Percentiles rank a stretch among this genome's conserved stretches.
Evolutionary conservation across 2,797 vertebrate species (phyloP).

Genomic region (Myotis planiceps): DNA sequence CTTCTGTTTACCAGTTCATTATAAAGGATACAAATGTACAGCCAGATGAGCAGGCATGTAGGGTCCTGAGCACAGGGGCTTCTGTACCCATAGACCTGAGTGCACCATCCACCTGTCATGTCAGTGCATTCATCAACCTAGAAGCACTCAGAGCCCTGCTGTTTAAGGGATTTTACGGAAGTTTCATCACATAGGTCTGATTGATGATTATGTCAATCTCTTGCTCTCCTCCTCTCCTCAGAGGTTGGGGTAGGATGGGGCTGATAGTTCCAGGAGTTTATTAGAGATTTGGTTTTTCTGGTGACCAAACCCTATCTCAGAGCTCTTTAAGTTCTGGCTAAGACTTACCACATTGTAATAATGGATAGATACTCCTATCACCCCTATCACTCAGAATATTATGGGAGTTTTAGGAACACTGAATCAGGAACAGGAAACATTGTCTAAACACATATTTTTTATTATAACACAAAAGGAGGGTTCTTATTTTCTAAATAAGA

Average conservation of each 20-base stretch:
- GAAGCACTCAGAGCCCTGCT: neutral
- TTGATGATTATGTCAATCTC: neutral
- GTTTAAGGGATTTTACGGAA: neutral
- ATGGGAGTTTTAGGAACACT: neutral
- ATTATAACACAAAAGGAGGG: neutral
- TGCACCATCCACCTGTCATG: neutral
- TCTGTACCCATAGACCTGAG: neutral
- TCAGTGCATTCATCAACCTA: neutral
- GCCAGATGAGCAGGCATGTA: neutral
- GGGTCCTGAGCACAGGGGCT: neutral
- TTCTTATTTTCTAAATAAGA: neutral
- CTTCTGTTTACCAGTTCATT: neutral
- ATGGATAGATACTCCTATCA: neutral
- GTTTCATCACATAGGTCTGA: neutral
- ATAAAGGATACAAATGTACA: neutral
- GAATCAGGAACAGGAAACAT: neutral
- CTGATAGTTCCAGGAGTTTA: neutral
- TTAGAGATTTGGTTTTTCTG: neutral
- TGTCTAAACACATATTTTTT: neutral
- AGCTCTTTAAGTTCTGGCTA: neutral
- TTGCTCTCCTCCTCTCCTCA: neutral
- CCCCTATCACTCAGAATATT: neutral
- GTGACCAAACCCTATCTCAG: neutral
- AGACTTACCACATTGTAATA: neutral
- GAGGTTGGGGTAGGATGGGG: neutral